phyloP scores from a whole-genome alignment of 2,888 invertebrate genomes.

The Rhagophthalmus giganteus region DNA sequence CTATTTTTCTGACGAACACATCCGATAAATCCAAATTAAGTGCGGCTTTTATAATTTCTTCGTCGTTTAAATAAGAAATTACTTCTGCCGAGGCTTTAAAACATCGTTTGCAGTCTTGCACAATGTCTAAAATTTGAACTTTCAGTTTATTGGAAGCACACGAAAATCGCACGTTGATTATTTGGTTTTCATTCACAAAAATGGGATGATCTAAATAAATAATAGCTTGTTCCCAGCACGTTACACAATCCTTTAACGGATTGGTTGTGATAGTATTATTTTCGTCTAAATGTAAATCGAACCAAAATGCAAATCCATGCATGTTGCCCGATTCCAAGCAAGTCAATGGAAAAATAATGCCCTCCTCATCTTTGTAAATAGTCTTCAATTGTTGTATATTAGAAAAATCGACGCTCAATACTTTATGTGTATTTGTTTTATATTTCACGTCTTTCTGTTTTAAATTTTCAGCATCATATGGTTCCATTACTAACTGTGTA shows the following conservation, averaged over 20 bases:
- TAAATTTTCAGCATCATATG: constrained; percentile 73
- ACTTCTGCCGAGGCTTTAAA: constrained; percentile 43
- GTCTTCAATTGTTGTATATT: constrained; percentile 57
- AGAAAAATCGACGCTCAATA: constrained; percentile 68
- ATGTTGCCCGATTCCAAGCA: constrained; percentile 59
- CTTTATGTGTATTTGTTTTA: constrained; percentile 61
- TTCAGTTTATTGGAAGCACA: constrained; percentile 53
- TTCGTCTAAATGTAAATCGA: constrained; percentile 70
- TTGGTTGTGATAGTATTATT: constrained; percentile 64
- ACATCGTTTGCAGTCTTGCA: constrained; percentile 35
- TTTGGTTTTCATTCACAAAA: constrained; percentile 45
- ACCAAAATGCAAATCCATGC: constrained; percentile 73
- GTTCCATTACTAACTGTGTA: constrained; percentile 55
- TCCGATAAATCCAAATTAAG: constrained; percentile 49
- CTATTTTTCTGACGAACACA: constrained; percentile 53
- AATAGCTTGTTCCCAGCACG: constrained; percentile 81
- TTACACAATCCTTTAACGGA: constrained; percentile 58
- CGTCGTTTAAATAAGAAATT: constrained; percentile 48
- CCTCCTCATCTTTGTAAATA: constrained; percentile 39
- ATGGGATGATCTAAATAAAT: constrained; percentile 62
- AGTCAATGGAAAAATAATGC: constrained; percentile 46
- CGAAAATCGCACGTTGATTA: constrained; percentile 50
- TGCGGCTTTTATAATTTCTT: neutral
- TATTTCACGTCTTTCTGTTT: constrained; percentile 59
- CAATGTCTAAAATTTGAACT: constrained; percentile 23